Percentiles rank a stretch among this genome's conserved stretches.
phyloP scores from a whole-genome alignment of 2,888 invertebrate genomes.

The Nebria brevicollis region DNA sequence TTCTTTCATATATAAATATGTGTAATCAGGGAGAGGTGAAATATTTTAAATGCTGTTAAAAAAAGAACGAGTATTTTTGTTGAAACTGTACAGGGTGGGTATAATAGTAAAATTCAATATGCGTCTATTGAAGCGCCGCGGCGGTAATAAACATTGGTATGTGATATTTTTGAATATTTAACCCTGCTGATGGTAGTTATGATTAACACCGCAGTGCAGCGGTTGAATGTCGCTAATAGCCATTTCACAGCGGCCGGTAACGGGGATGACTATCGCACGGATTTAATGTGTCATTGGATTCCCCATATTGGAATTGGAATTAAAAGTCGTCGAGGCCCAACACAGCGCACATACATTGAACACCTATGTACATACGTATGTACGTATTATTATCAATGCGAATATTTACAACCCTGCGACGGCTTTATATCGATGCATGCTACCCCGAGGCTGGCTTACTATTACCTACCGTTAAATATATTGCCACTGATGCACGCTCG shows the following conservation, averaged over 20 bases:
- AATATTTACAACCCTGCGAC: neutral
- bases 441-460: neutral
- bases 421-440: neutral
- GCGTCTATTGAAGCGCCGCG: too few relatives aligned
- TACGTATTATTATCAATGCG: neutral
- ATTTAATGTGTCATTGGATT: neutral
- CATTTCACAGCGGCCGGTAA: slow-evolving; percentile 56
- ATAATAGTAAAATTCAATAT: too few relatives aligned
- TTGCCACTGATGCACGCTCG: neutral
- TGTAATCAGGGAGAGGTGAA: too few relatives aligned
- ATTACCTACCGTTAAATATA: neutral
- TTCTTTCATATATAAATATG: too few relatives aligned
- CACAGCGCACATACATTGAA: too few relatives aligned
- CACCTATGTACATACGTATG: too few relatives aligned
- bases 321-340: neutral
- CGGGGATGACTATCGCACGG: neutral
- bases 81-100: too few relatives aligned
- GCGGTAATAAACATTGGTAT: too few relatives aligned
- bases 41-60: too few relatives aligned
- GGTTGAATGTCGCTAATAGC: slow-evolving; percentile 60
- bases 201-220: neutral
- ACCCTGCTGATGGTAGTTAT: neutral
- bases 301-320: neutral
- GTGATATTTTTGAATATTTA: too few relatives aligned
- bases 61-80: too few relatives aligned